Evolutionary conservation across 2,888 invertebrate genomes (phyloP), one percentile per base, ranked within the genome.

Genomic region (Prosopocoilus inquinatus): DNA sequence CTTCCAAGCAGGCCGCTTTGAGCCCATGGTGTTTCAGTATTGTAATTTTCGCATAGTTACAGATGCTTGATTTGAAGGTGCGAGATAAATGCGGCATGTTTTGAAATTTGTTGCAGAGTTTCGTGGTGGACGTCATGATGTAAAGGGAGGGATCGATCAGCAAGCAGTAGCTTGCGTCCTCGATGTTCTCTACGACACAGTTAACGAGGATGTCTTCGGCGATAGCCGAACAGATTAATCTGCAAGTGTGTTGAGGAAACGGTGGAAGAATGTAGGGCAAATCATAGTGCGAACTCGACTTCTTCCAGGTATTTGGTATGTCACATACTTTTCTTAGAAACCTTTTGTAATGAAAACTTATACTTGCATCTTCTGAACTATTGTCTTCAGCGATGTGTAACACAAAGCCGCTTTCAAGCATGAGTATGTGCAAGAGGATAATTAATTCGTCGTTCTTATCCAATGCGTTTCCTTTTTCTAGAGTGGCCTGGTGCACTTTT

Each of bases 381-480:
- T 53, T 44, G 32, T 66, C 61, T 53, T 57, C 53, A 41, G 59
- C 62, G 45, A 69, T 62, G n/a, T 45, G 43, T 16, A 74, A 71
- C 16, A 74, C 65, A 62, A 77, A 77, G 41, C 75, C 77, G 60
- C 60, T 62, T 65, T 78, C 78, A 16, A 76, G 57, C 73, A 75
- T 75, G 32, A 77, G 50, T 49, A 76, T 64, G 57, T 75, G 75
- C 28, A 77, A 61, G 33, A 77, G 63, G 50, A 74, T 67, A n/a
- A 70, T 69, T 48, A 76, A 57, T 13, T 74, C 65, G 58, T 77
- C 76, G 53, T 61, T 61, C 28, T 55, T 55, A 28, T 57, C 55
- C 36, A 62, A 44, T 1, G n/a, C 11, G 9, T 53, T n/a, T 20
- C 53, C 49, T 34, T 58, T 50, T 11, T 51, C 13, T 7, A 50